phyloP scores from a whole-genome alignment of 2,113 vertebrate genomes.

The Limnothrissa miodon region DNA sequence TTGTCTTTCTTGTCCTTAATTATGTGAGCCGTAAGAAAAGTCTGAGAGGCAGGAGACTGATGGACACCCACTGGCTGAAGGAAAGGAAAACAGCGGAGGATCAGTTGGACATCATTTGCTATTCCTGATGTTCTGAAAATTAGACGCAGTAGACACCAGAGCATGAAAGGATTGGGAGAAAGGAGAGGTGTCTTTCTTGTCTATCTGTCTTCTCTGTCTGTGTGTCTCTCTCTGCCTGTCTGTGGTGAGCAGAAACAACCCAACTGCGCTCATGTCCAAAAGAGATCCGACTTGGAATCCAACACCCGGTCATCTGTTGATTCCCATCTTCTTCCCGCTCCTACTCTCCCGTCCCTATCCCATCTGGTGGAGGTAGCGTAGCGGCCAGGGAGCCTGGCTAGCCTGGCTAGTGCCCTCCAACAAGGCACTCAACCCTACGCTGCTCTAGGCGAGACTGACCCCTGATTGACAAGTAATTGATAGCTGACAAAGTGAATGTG shows the following conservation, averaged over 20 bases:
- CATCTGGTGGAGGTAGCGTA: too few species aligned
- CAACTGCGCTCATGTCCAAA: too few species aligned
- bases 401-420: too few species aligned
- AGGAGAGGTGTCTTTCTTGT: not conserved
- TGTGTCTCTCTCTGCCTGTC: too few species aligned
- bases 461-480: too few species aligned
- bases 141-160: too few species aligned
- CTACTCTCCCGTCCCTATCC: not conserved
- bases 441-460: too few species aligned
- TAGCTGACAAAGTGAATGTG: too few species aligned
- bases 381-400: too few species aligned
- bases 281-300: too few species aligned
- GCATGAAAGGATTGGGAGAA: not conserved
- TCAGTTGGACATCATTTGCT: not conserved
- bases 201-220: not conserved
- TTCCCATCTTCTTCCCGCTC: not conserved
- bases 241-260: too few species aligned
- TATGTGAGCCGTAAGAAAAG: not conserved
- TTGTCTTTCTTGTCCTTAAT: constrained; percentile 20
- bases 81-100: not conserved
- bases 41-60: not conserved
- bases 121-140: not conserved
- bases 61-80: not conserved
- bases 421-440: too few species aligned
- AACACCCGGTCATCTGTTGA: not conserved